A percentile compares a stretch with the other conserved stretches of the same genome.
These are phyloP conservation scores for Troides oblongomaculatus DNA, from an alignment of 2,888 invertebrate species.

Conservation along the genomic window DNA sequence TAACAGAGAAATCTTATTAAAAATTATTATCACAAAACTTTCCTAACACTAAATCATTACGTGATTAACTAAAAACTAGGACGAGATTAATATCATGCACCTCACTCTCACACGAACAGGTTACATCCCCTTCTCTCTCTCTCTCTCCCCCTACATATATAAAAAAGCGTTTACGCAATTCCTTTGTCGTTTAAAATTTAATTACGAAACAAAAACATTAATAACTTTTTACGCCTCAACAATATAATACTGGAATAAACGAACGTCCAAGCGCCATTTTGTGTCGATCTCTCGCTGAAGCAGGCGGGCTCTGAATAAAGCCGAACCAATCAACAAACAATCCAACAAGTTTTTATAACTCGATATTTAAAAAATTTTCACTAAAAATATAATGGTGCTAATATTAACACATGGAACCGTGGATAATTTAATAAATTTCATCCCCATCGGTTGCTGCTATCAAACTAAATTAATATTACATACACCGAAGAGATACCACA, in stretches of 20 bases:
- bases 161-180: slow-evolving; percentile 37
- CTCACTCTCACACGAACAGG: slow-evolving; percentile 6
- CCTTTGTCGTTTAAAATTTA: slow-evolving; percentile 33
- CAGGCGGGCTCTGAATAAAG: too few relatives aligned
- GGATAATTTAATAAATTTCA: too few relatives aligned
- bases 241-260: slow-evolving; percentile 62
- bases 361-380: too few relatives aligned
- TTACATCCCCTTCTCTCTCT: slow-evolving; percentile 6
- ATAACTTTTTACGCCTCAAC: slow-evolving; percentile 52
- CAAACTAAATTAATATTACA: too few relatives aligned
- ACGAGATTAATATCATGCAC: slow-evolving; percentile 17
- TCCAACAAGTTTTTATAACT: too few relatives aligned
- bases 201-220: slow-evolving; percentile 33
- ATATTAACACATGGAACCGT: too few relatives aligned
- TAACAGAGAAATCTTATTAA: slow-evolving; percentile 12
- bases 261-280: slow-evolving; percentile 38
- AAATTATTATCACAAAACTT: slow-evolving; percentile 28
- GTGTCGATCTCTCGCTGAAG: slow-evolving; percentile 10
- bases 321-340: too few relatives aligned
- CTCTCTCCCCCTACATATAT: not conserved
- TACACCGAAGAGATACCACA: too few relatives aligned
- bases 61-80: slow-evolving; percentile 6
- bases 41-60: slow-evolving; percentile 14
- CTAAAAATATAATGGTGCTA: too few relatives aligned
- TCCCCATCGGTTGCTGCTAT: too few relatives aligned